Base-by-base conservation (phyloP, 2,888 invertebrate genomes). In the Agapostemon virescens region DNA sequence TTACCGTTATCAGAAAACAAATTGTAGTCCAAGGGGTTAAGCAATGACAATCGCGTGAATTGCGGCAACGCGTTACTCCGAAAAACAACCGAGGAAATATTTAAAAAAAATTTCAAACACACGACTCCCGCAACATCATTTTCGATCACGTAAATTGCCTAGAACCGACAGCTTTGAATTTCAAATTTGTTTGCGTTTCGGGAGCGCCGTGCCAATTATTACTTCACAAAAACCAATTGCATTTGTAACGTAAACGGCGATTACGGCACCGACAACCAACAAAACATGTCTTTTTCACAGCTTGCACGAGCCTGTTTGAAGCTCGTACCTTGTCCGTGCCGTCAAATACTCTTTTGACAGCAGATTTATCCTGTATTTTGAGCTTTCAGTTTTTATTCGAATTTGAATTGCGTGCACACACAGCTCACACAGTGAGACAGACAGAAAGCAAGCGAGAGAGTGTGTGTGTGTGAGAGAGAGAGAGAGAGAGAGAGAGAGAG, bases 301-400 rank as follows among this genome's bases (percentile, higher is more conserved):
- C 11, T 49, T n/a, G n/a, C 49, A 49, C 2, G 2, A n/a, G 49
- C 1, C 11, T 11, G 49, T 11, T 45, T 9, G 20, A 45, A 45
- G 9, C 45, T n/a, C n/a, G 9, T 2, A 0, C 45, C 9, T 49
- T 49, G 45, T 26, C 15, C 55, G 26, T 20, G n/a, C 20, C 0
- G 38, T 26, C 26, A 26, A 30, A 55, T 33, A 15, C 40, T 55
- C 30, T 40, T 73, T 55, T 40, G 40, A 55, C 52, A 17, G 55
- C n/a, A 61, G 30, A 55, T 73, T 67, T 55, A 66, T 33, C 55
- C 55, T 30, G 40, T 45, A 52, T 55, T 73, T 73, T 55, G 36
- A 45, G 73, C 66, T 67, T 67, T 67, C 67, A 52, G 52, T 73
- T 72, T 45, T 42, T 63, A 49, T 49, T 64, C 71, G 63, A 45